Conservation (phyloP, 2,113 vertebrate species). For the Caracal caracal region DNA sequence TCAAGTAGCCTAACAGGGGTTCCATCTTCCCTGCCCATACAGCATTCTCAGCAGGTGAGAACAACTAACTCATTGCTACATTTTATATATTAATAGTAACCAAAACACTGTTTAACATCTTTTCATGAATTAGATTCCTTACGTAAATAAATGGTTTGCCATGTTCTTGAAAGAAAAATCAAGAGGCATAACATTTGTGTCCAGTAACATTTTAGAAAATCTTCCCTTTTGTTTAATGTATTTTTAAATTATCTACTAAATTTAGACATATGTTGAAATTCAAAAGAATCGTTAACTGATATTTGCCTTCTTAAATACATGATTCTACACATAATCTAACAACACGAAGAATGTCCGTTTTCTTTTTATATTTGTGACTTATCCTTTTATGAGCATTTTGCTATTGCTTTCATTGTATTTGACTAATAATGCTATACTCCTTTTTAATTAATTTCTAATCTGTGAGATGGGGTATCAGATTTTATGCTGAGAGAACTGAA, state of each 20-base stretch:
- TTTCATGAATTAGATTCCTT: constrained; percentile 16
- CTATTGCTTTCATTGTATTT: neutral
- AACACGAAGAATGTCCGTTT: neutral
- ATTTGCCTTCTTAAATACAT: constrained; percentile 20
- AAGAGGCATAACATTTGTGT: neutral
- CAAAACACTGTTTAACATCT: neutral
- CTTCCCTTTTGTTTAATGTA: neutral
- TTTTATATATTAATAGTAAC: neutral
- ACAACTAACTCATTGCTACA: neutral
- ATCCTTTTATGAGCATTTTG: neutral
- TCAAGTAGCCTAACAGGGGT: constrained; percentile 79
- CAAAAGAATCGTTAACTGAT: constrained; percentile 31
- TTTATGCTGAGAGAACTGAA: constrained; percentile 7
- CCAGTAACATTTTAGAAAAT: constrained; percentile 41
- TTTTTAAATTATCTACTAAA: constrained; percentile 9
- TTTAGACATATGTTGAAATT: constrained; percentile 32
- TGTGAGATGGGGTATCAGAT: neutral
- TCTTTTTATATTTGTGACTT: constrained; percentile 47
- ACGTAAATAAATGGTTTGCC: constrained; percentile 29
- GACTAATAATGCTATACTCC: neutral
- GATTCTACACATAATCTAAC: constrained; percentile 5
- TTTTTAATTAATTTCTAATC: constrained; percentile 22
- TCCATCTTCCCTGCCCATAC: constrained; percentile 83
- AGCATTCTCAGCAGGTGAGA: constrained; percentile 86
- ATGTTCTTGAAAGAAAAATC: constrained; percentile 45